A percentile compares a stretch with the other conserved stretches of the same genome.
phyloP scores from a whole-genome alignment of 2,888 invertebrate genomes.

The Lasioglossum oenotherae region DNA sequence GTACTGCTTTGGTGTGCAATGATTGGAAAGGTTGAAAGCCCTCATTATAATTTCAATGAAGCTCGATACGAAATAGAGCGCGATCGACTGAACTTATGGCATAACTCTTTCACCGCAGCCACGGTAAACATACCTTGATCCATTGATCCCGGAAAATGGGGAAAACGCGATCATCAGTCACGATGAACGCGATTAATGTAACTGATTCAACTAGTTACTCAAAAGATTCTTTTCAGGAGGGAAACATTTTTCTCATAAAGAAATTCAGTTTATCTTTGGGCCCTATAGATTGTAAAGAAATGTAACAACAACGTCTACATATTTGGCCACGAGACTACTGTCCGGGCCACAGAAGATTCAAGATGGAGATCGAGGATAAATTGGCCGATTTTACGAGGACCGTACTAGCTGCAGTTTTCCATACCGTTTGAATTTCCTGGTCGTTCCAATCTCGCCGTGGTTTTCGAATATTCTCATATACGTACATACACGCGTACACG shows the following conservation, averaged over 20 bases:
- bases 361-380: background rate
- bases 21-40: background rate
- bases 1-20: background rate
- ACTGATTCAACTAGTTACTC: background rate
- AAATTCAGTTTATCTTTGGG: background rate
- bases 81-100: background rate
- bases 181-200: conserved; percentile 27
- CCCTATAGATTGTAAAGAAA: background rate
- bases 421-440: conserved; percentile 21
- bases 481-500: background rate
- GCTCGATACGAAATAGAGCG: background rate
- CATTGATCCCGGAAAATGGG: background rate
- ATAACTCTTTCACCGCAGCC: background rate
- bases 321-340: background rate
- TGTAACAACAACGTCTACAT: background rate
- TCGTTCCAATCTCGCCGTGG: conserved; percentile 33
- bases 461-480: conserved; percentile 51
- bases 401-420: conserved; percentile 2
- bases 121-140: background rate
- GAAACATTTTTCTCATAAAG: too few species aligned
- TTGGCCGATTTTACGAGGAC: background rate
- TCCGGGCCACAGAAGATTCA: background rate
- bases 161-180: background rate
- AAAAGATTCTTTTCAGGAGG: background rate
- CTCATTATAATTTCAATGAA: background rate